These are phyloP conservation scores for Drosophila lacertosa DNA, from an alignment of 1,140 invertebrate species.

Conservation along the genomic window DNA sequence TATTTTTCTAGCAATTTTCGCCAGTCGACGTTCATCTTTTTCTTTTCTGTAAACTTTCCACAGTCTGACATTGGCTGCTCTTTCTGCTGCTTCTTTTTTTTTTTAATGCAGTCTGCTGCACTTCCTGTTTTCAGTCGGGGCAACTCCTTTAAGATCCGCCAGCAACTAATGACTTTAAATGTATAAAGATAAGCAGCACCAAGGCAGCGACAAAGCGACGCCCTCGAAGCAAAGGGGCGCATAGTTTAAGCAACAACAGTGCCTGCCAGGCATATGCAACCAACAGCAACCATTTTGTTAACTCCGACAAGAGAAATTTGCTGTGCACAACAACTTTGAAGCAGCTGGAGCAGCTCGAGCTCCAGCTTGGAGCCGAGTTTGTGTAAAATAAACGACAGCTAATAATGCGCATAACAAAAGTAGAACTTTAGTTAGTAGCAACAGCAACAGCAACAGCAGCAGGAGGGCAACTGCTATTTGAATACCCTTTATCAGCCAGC, in stretches of 20 bases:
- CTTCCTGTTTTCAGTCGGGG: slow-evolving; percentile 6
- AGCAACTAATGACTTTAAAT: slow-evolving; percentile 77
- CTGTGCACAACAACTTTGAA: slow-evolving; percentile 47
- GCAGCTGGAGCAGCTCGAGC: slow-evolving; percentile 22
- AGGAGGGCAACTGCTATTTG: slow-evolving; percentile 38
- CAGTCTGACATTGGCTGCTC: slow-evolving; percentile 43
- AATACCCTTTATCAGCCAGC: slow-evolving; percentile 8
- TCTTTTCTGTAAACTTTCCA: slow-evolving; percentile 13
- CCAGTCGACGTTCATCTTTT: slow-evolving; percentile 45
- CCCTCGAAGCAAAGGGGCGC: background rate
- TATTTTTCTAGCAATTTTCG: slow-evolving; percentile 49
- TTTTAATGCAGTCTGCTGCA: slow-evolving; percentile 6
- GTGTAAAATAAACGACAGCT: slow-evolving; percentile 80
- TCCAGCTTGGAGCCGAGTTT: slow-evolving; percentile 29
- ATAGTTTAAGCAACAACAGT: slow-evolving; percentile 28
- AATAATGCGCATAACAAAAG: slow-evolving; percentile 75
- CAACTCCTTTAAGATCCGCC: slow-evolving; percentile 52
- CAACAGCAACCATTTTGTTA: slow-evolving; percentile 25
- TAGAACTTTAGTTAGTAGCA: slow-evolving; percentile 30
- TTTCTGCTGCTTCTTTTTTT: slow-evolving; percentile 30
- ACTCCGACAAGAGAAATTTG: slow-evolving; percentile 75
- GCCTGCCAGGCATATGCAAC: slow-evolving; percentile 45
- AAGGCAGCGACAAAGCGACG: slow-evolving; percentile 22
- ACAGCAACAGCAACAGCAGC: slow-evolving; percentile 4
- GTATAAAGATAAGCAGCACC: slow-evolving; percentile 67